Base-by-base conservation (phyloP, 2,113 vertebrate species). In the Nibea coibor region DNA sequence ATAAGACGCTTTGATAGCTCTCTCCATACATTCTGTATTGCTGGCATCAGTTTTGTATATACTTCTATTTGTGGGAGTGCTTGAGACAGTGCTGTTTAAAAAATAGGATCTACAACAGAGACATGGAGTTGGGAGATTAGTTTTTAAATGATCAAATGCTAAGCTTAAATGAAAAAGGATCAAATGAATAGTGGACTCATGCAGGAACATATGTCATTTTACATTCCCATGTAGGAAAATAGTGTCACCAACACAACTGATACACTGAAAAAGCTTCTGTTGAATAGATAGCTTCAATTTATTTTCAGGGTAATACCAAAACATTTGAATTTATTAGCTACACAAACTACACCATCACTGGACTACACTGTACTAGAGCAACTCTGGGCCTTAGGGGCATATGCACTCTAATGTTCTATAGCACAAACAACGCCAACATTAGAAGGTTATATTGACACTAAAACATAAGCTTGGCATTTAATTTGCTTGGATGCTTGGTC, bases 291-390 rank as follows among this genome's bases (percentile, higher is more conserved):
- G 53, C 54, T 78, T 80, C 0, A 71, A 69, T 85, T 83, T 4
- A 73, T 72, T 81, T 80, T 69, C 48, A 80, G 56, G 57, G 31
- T 64, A 70, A 87, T 83, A 84, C 61, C 66, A 48, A 76, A 58
- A 78, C 45, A 71, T 73, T 76, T 59, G 51, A 35, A 72, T 82
- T 68, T 2, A 74, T 80, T 61, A 22, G 43, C 50, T 66, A 89
- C 75, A 78, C 82, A 63, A 76, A 81, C 78, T 53, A 88, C 80
- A 87, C 48, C 62, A 74, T 75, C 62, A 88, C 89, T 86, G 51
- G 47, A 90, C 85, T 82, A 83, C 75, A 90, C 59, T 64, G 58
- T 43, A 70, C 76, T 66, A 56, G 72, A n/a, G 54, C 68, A 79
- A 72, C 78, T 84, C 66, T 75, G 51, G 51, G 77, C 61, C 68